A percentile compares a stretch with the other conserved stretches of the same genome.
Evolutionary conservation across 1,140 invertebrate genomes (phyloP).

Genomic region (Drosophila repleta): DNA sequence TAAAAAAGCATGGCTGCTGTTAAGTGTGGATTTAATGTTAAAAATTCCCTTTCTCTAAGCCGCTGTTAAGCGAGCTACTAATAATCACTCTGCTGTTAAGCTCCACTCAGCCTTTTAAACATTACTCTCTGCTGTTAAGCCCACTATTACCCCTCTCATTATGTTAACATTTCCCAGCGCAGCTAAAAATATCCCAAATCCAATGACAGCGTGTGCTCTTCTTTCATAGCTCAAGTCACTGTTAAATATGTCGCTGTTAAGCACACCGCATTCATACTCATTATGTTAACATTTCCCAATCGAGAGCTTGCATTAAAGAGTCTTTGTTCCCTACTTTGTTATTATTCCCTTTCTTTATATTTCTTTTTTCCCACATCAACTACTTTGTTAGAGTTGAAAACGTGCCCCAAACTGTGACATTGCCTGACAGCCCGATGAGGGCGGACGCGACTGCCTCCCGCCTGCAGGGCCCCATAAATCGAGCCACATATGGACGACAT

Average conservation of each 20-base stretch:
- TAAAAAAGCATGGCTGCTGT: no score
- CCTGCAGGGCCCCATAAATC: slow-evolving; percentile 54
- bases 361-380: background rate
- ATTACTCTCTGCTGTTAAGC: background rate
- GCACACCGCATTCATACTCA: background rate
- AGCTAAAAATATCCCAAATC: no score
- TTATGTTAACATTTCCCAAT: background rate
- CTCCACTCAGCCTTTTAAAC: no score
- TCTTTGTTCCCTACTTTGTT: background rate
- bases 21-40: no score
- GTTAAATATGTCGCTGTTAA: no score
- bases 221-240: no score
- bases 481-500: slow-evolving; percentile 70
- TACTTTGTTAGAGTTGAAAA: slow-evolving; percentile 18
- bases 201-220: no score
- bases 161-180: background rate
- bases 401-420: slow-evolving; percentile 17
- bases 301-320: background rate
- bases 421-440: slow-evolving; percentile 10
- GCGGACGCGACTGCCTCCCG: background rate
- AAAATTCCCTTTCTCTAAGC: background rate
- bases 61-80: background rate
- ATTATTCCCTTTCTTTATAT: background rate
- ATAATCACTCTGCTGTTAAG: background rate
- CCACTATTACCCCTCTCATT: background rate